A percentile compares a stretch with the other conserved stretches of the same genome.
Evolutionary conservation across 1,140 invertebrate species (phyloP).

Genomic region (Parapsyche elsis): DNA sequence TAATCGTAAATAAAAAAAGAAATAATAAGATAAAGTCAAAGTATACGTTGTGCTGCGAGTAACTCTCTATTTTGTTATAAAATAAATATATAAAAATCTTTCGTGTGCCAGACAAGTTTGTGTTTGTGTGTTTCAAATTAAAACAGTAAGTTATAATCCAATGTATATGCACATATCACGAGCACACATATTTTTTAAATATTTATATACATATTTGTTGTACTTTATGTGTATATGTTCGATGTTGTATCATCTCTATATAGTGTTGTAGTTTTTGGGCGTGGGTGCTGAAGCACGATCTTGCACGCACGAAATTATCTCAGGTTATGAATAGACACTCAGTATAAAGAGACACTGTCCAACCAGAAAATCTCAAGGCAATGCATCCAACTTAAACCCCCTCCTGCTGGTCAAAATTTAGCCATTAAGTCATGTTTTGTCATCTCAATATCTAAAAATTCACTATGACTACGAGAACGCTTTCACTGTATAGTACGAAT

Average conservation of each 20-base stretch:
- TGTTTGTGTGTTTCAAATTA: conserved; percentile 20
- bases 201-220: neutral
- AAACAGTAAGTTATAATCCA: conserved; percentile 12
- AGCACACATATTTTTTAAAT: neutral
- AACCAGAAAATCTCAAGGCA: conserved; percentile 35
- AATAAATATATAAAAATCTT: neutral
- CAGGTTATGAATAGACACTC: conserved; percentile 51
- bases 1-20: no score
- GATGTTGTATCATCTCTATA: conserved; percentile 20
- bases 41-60: neutral
- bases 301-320: conserved; percentile 54
- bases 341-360: conserved; percentile 30
- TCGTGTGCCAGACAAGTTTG: conserved; percentile 17
- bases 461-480: no score
- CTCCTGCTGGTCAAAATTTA: neutral
- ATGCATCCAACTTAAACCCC: conserved; percentile 29
- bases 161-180: neutral
- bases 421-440: no score
- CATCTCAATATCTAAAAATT: no score
- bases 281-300: conserved; percentile 38
- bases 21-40: neutral
- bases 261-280: conserved; percentile 15
- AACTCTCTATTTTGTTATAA: neutral
- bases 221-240: neutral
- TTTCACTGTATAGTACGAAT: no score